Conservation (phyloP, 2,113 vertebrate genomes). For the Callipepla californica region DNA sequence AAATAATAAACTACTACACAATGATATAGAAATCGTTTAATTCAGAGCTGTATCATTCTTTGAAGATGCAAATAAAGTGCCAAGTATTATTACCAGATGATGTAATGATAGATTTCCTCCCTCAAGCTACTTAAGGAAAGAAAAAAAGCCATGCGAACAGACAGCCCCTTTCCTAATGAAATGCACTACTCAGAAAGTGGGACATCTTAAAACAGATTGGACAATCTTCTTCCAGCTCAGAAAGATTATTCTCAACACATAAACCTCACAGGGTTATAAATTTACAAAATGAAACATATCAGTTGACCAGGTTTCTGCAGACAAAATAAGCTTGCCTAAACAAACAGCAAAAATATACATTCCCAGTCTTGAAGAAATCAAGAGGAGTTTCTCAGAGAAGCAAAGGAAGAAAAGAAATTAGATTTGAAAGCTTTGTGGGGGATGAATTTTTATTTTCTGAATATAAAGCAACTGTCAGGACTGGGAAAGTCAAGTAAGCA, state of each 20-base stretch:
- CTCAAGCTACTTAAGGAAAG: not conserved
- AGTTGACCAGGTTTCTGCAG: constrained; percentile 4
- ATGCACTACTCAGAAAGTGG: constrained; percentile 25
- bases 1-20: not conserved
- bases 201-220: constrained; percentile 44
- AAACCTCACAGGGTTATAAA: constrained; percentile 38
- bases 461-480: not conserved
- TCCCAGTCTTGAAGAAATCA: not conserved
- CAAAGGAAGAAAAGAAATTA: not conserved
- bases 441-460: not conserved
- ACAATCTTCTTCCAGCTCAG: constrained; percentile 43
- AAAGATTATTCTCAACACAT: constrained; percentile 26
- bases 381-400: not conserved
- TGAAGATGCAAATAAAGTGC: constrained; percentile 32
- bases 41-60: not conserved
- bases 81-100: constrained; percentile 40
- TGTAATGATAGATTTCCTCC: constrained; percentile 28
- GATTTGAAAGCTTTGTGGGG: constrained; percentile 7
- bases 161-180: constrained; percentile 13
- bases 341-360: not conserved
- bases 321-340: constrained; percentile 40
- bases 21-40: not conserved
- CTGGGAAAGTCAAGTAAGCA: not conserved
- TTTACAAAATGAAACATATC: not conserved
- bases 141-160: constrained; percentile 23